Percentiles rank a stretch among this genome's conserved stretches.
Conservation (phyloP, 2,888 invertebrate species). For the Orchestes rusci region DNA sequence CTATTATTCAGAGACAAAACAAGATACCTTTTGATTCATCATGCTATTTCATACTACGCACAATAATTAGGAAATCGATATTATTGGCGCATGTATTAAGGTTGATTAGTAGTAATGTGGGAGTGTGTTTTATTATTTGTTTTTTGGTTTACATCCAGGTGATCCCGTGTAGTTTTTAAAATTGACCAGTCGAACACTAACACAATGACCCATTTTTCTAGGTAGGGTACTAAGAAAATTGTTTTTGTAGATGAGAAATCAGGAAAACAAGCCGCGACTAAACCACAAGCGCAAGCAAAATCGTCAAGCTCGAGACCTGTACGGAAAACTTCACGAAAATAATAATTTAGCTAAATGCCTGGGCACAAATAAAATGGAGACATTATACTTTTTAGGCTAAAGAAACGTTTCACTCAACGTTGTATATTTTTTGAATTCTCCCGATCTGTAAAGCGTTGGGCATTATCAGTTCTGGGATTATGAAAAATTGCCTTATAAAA, state of each 20-base stretch:
- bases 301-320: slow-evolving; percentile 8
- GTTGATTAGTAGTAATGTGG: too few relatives aligned
- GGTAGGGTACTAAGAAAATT: slow-evolving; percentile 23
- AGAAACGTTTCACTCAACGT: slow-evolving; percentile 9
- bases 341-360: slow-evolving; percentile 1
- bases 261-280: slow-evolving; percentile 8
- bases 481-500: not conserved
- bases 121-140: too few relatives aligned
- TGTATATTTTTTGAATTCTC: slow-evolving; percentile 10
- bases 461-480: not conserved
- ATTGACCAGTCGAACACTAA: slow-evolving; percentile 4
- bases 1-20: too few relatives aligned
- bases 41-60: too few relatives aligned
- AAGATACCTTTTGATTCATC: too few relatives aligned
- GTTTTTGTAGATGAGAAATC: slow-evolving; percentile 23
- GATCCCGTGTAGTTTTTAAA: slow-evolving; percentile 12
- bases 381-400: slow-evolving; percentile 7
- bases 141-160: slow-evolving; percentile 8
- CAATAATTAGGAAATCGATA: too few relatives aligned
- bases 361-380: slow-evolving; percentile 1
- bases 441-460: slow-evolving; percentile 2
- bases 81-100: too few relatives aligned
- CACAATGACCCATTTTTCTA: slow-evolving; percentile 13
- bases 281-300: slow-evolving; percentile 5
- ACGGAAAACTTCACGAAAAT: slow-evolving; percentile 19